Percentiles rank a stretch among this genome's conserved stretches.
Conservation (phyloP, 2,888 invertebrate genomes). For the Bembecia ichneumoniformis region DNA sequence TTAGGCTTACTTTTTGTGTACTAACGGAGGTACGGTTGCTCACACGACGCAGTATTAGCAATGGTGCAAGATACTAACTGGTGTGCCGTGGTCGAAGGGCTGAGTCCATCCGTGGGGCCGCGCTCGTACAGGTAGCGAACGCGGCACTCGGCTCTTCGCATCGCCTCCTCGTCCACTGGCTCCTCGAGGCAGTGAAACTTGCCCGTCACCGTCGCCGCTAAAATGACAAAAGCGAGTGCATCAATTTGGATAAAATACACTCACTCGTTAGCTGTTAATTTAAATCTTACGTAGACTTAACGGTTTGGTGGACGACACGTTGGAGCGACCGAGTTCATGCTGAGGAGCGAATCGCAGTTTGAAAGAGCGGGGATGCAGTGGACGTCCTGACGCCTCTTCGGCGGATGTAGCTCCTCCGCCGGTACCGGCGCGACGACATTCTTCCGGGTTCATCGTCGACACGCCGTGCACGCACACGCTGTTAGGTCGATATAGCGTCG, state of each 20-base stretch:
- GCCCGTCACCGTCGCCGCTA: slow-evolving; percentile 46
- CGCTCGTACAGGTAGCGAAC: not conserved
- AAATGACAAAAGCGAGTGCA: not conserved
- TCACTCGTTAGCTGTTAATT: too few species aligned
- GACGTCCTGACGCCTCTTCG: not conserved
- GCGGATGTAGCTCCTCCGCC: not conserved
- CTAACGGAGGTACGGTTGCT: too few species aligned
- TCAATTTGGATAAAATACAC: not conserved
- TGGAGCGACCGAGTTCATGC: slow-evolving; percentile 53
- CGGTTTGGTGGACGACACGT: slow-evolving; percentile 47
- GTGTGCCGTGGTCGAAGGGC: not conserved
- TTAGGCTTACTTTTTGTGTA: too few species aligned
- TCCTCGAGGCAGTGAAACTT: slow-evolving; percentile 31
- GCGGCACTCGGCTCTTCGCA: not conserved
- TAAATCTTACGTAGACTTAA: slow-evolving; percentile 36
- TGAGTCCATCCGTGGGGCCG: not conserved
- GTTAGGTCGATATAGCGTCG: not conserved
- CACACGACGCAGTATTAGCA: too few species aligned
- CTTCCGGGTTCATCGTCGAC: not conserved
- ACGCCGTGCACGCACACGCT: not conserved
- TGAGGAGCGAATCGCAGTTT: slow-evolving; percentile 54
- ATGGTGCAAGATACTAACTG: not conserved
- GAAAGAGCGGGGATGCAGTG: slow-evolving; percentile 34
- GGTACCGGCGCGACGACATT: slow-evolving; percentile 1
- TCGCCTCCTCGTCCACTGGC: not conserved